Conservation (phyloP, 2,113 vertebrate genomes). For the Melierax canorus region DNA sequence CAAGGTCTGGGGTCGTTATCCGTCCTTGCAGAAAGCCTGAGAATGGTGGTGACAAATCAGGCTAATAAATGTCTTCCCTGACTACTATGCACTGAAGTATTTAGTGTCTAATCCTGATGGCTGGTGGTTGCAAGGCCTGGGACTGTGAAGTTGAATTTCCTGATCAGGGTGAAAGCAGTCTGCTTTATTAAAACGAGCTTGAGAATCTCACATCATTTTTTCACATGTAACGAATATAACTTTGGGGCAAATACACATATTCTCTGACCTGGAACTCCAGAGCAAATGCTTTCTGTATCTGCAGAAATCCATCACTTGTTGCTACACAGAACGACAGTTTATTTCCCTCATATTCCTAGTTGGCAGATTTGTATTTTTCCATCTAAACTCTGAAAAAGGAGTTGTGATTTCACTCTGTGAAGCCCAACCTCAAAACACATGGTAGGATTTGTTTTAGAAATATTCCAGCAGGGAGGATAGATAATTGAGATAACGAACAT, state of each 20-base stretch:
- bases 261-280: slow-evolving; percentile 18
- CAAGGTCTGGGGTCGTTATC: background rate
- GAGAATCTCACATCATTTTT: slow-evolving; percentile 37
- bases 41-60: background rate
- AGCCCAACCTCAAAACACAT: slow-evolving; percentile 62
- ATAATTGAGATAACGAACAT: slow-evolving; percentile 36
- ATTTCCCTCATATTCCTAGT: slow-evolving; percentile 26
- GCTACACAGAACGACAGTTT: slow-evolving; percentile 22
- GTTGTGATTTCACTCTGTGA: slow-evolving; percentile 17
- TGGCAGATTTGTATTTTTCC: slow-evolving; percentile 47
- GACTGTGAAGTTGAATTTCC: background rate
- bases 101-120: background rate
- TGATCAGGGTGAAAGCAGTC: background rate
- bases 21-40: background rate
- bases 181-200: background rate
- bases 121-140: background rate
- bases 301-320: slow-evolving; percentile 51
- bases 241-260: background rate
- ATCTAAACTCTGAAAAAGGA: slow-evolving; percentile 4
- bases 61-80: background rate
- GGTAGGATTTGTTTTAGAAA: slow-evolving; percentile 54
- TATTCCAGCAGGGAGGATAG: slow-evolving; percentile 45
- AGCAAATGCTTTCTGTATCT: slow-evolving; percentile 31
- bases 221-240: background rate
- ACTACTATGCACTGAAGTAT: background rate